These are phyloP conservation scores for Tyto alba DNA, from an alignment of 2,113 vertebrate genomes.

Conservation along the genomic window DNA sequence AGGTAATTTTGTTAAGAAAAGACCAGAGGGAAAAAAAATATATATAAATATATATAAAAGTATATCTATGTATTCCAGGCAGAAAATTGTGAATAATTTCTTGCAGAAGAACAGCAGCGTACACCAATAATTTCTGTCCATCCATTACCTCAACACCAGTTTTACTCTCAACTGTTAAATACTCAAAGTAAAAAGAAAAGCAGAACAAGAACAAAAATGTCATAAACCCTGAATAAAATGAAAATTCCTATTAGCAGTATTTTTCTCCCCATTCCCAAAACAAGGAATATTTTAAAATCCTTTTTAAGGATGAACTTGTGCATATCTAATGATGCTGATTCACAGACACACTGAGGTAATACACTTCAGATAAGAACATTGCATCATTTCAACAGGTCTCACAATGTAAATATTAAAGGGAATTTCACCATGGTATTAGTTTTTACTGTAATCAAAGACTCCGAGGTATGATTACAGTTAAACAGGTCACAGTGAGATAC, in stretches of 20 bases:
- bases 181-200: neutral
- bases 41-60: too few relatives aligned
- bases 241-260: neutral
- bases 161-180: neutral
- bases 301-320: slow-evolving; percentile 73
- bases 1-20: neutral
- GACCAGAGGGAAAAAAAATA: too few relatives aligned
- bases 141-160: neutral
- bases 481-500: neutral
- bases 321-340: slow-evolving; percentile 74
- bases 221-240: neutral
- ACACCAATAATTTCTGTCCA: neutral
- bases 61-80: too few relatives aligned
- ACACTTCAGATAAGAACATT: slow-evolving; percentile 61
- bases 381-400: slow-evolving; percentile 68
- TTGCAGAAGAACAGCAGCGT: neutral
- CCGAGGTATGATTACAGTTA: slow-evolving; percentile 4
- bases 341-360: slow-evolving; percentile 74
- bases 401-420: slow-evolving; percentile 54
- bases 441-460: slow-evolving; percentile 66
- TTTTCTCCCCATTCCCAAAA: slow-evolving; percentile 48
- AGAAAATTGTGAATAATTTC: neutral
- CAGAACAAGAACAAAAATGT: neutral
- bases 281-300: neutral
- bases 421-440: slow-evolving; percentile 66